Evolutionary conservation across 2,113 vertebrate species (phyloP), one percentile per base, ranked within the genome.

Genomic region (Xenus cinereus): DNA sequence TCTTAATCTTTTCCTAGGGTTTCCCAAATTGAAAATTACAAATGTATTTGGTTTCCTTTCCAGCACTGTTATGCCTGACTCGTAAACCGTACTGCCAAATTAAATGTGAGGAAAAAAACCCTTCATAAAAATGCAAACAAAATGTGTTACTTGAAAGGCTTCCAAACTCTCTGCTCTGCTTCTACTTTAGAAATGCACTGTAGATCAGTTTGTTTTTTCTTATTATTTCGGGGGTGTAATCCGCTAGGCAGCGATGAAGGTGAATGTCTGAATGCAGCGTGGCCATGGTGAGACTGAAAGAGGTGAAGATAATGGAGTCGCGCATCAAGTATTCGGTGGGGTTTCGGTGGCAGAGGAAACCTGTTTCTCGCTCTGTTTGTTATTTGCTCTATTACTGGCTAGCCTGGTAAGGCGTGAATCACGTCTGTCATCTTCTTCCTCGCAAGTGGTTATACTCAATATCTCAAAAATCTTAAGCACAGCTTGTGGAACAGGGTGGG

Each of bases 111-210:
- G 0, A 2, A 75, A 71, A 90, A 87, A 43, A 1, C 1, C 33
- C 43, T 68, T 81, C 28, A 76, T 57, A 80, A 91, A 95, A 74
- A 88, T 63, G 60, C 26, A 88, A 53, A 71, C 21, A 73, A 62
- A 90, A 79, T 37, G 10, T 77, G 45, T 83, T 91, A 51, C 24
- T 94, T 90, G 67, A 88, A 79, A 93, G 23, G 8, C 13, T 81
- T 85, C 68, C 59, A 88, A 80, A 64, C 56, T 92, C 30, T 71
- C 3, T 79, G n/a, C 32, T 85, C 19, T 74, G 62, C 50, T 83
- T 85, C n/a, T 71, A 19, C 18, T 86, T 95, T 56, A 77, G 54
- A 92, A 94, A 59, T 48, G 17, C 4, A 20, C n/a, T 24, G 28
- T 53, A 73, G 39, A 72, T 50, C 4, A 10, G 1, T 68, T 81